Conservation (phyloP, 2,888 invertebrate genomes). For the Drosophila infuscata region DNA sequence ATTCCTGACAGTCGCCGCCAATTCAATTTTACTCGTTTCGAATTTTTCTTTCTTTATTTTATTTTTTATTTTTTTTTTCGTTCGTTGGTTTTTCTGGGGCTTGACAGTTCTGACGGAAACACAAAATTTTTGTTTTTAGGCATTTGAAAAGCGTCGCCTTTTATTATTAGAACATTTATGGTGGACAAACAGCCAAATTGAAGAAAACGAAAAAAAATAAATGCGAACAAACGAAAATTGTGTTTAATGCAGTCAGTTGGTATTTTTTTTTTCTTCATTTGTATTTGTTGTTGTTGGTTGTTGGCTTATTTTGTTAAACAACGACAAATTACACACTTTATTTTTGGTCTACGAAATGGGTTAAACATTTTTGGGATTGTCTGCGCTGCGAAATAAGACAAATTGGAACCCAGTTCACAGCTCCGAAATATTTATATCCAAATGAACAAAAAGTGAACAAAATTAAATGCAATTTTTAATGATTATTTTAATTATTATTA, state of each 20-base stretch:
- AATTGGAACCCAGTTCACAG: conserved; percentile 39
- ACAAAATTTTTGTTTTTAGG: conserved; percentile 44
- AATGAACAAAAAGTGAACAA: neutral
- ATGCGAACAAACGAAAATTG: conserved; percentile 38
- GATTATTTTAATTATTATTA: neutral
- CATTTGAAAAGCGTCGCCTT: conserved; percentile 65
- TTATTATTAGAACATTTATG: conserved; percentile 47
- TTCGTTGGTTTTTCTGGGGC: conserved; percentile 2
- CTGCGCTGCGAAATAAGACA: conserved; percentile 34
- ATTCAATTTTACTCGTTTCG: conserved; percentile 32
- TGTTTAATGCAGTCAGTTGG: conserved; percentile 32
- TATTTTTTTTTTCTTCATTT: neutral
- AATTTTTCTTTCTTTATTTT: conserved; percentile 12
- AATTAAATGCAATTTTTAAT: neutral
- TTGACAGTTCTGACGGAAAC: conserved; percentile 70
- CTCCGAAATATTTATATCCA: conserved; percentile 2
- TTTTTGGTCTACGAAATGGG: conserved; percentile 54
- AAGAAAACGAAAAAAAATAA: conserved; percentile 1
- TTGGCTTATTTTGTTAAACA: conserved; percentile 3
- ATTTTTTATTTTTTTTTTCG: neutral
- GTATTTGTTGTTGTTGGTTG: neutral
- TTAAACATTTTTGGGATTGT: conserved; percentile 48
- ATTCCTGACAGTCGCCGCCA: conserved; percentile 56
- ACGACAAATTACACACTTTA: conserved; percentile 52
- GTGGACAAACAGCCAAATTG: conserved; percentile 11